phyloP scores from a whole-genome alignment of 1,140 invertebrate species.

The Hirudo medicinalis region DNA sequence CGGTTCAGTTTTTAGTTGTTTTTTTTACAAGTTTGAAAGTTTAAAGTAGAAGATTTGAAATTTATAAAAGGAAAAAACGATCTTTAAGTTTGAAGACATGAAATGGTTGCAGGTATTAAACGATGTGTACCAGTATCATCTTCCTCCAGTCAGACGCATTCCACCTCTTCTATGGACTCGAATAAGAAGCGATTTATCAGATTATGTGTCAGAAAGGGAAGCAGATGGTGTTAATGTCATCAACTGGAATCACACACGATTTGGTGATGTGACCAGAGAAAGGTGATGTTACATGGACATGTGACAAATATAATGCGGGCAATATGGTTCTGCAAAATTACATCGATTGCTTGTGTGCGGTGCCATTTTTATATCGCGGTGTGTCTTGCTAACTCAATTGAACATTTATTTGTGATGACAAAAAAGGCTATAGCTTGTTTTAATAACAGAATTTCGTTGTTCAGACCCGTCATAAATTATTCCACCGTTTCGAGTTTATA shows the following conservation, averaged over 20 bases:
- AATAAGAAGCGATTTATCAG: conserved; percentile 21
- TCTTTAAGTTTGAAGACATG: no score
- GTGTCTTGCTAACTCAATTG: no score
- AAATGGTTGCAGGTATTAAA: conserved; percentile 53
- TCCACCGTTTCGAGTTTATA: no score
- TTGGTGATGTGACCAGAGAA: conserved; percentile 23
- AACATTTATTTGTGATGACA: no score
- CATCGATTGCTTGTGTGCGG: no score
- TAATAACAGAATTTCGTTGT: no score
- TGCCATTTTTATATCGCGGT: no score
- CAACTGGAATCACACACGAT: conserved; percentile 26
- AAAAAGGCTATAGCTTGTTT: no score
- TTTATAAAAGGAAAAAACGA: background rate
- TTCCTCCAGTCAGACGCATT: conserved; percentile 23
- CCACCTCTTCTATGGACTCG: conserved; percentile 24
- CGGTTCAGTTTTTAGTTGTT: conserved; percentile 1
- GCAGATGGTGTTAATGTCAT: conserved; percentile 23
- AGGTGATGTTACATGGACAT: background rate
- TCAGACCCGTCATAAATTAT: no score
- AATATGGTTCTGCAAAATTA: no score
- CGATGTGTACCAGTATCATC: conserved; percentile 66
- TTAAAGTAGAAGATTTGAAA: background rate
- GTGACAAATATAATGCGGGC: no score
- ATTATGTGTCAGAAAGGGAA: conserved; percentile 21
- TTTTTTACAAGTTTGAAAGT: background rate